phyloP scores from a whole-genome alignment of 1,140 invertebrate genomes.

The Drosophila ananassae region DNA sequence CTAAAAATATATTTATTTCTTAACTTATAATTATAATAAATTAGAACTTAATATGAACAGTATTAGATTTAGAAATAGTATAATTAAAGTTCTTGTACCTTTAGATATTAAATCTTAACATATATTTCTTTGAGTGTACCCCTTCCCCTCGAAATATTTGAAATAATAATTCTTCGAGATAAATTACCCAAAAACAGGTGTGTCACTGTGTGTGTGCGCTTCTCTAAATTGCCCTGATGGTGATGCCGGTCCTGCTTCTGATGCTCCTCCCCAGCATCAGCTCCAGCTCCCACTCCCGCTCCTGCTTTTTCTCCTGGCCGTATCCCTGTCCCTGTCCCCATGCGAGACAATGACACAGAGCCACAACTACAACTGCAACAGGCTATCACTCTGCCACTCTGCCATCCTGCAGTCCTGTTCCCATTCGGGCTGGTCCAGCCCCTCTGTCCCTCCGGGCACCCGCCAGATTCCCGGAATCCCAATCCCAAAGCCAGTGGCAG shows the following conservation, averaged over 20 bases:
- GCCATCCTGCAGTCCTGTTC: slow-evolving; percentile 15
- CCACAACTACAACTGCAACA: slow-evolving; percentile 52
- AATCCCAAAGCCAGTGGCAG: slow-evolving; percentile 18
- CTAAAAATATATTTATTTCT: too few species aligned
- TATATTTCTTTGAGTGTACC: slow-evolving; percentile 13
- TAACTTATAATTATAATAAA: too few species aligned
- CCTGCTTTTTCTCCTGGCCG: background rate
- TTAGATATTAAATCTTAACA: too few species aligned
- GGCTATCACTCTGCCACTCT: slow-evolving; percentile 32
- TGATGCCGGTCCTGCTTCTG: slow-evolving; percentile 44
- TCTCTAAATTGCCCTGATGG: slow-evolving; percentile 74
- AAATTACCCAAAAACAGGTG: slow-evolving; percentile 84
- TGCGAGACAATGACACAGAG: slow-evolving; percentile 78
- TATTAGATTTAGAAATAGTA: too few species aligned
- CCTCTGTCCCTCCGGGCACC: background rate
- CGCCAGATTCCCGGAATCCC: background rate
- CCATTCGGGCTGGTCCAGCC: slow-evolving; percentile 28
- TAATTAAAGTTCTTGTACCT: too few species aligned
- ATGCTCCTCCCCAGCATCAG: slow-evolving; percentile 12
- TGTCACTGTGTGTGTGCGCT: slow-evolving; percentile 62
- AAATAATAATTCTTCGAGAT: slow-evolving; percentile 84
- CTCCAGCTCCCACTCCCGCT: background rate
- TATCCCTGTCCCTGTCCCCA: slow-evolving; percentile 23
- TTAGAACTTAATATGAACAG: too few species aligned
- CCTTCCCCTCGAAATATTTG: slow-evolving; percentile 77